A percentile compares a stretch with the other conserved stretches of the same genome.
Conservation (phyloP, 2,797 vertebrate genomes). For the Mionectes olivaceus region DNA sequence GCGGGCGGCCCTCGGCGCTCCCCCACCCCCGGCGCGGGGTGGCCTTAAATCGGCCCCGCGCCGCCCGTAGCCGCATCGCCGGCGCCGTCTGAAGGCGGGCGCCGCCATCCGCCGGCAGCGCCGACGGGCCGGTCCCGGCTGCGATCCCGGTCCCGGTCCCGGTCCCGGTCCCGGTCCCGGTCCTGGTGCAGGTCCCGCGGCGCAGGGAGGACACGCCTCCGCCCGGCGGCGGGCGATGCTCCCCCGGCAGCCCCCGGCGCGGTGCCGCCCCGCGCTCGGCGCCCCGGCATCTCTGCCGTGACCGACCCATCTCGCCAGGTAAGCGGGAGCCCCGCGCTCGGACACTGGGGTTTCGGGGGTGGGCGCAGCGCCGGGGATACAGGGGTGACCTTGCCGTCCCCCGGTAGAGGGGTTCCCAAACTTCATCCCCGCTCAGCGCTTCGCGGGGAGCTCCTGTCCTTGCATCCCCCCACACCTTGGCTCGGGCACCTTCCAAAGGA, state of each 20-base stretch:
- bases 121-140: not conserved
- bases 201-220: not conserved
- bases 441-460: not conserved
- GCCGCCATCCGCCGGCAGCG: not conserved
- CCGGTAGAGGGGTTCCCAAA: not conserved
- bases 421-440: not conserved
- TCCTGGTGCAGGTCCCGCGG: not conserved
- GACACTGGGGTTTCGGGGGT: not conserved
- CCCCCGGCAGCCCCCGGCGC: not conserved
- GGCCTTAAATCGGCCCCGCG: slow-evolving; percentile 57
- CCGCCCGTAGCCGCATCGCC: slow-evolving; percentile 19
- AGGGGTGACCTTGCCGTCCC: not conserved
- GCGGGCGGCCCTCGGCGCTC: slow-evolving; percentile 22
- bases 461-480: not conserved
- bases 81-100: slow-evolving; percentile 43
- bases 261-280: not conserved
- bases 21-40: slow-evolving; percentile 8
- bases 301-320: slow-evolving; percentile 51
- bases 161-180: not conserved
- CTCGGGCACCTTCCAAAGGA: not conserved
- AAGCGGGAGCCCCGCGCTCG: not conserved
- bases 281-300: slow-evolving; percentile 9
- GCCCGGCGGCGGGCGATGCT: slow-evolving; percentile 13
- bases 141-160: not conserved
- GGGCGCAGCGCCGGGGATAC: not conserved